Percentiles rank a stretch among this genome's conserved stretches.
phyloP scores from a whole-genome alignment of 2,113 vertebrate species.

The Crotalus tigris region DNA sequence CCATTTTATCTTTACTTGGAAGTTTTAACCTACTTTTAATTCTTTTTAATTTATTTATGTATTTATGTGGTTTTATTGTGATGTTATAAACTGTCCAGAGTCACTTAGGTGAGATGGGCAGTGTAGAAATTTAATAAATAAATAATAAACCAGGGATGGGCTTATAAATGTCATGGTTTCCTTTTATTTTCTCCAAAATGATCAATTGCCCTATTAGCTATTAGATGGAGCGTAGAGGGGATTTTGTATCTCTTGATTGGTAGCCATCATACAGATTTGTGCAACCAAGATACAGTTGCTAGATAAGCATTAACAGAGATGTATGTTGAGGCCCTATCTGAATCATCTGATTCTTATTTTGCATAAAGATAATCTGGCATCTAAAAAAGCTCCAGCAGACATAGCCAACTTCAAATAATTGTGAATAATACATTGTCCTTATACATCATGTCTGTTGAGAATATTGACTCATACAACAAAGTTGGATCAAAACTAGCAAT shows the following conservation, averaged over 20 bases:
- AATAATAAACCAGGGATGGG: background rate
- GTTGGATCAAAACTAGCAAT: background rate
- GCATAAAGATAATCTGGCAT: background rate
- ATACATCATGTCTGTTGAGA: background rate
- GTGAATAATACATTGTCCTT: background rate
- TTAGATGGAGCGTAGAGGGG: background rate
- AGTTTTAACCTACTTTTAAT: background rate
- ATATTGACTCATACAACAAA: background rate
- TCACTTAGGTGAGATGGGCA: background rate
- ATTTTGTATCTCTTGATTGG: background rate
- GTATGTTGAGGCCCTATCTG: background rate
- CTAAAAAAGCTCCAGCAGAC: background rate
- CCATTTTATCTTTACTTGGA: background rate
- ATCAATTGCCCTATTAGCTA: background rate
- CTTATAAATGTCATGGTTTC: background rate
- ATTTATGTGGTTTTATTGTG: background rate
- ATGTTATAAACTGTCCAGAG: background rate
- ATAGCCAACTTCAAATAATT: background rate
- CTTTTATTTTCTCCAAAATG: background rate
- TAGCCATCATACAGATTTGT: background rate
- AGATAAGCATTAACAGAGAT: background rate
- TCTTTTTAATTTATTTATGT: background rate
- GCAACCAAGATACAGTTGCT: background rate
- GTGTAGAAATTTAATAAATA: background rate
- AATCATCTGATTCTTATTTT: background rate